Evolutionary conservation across 2,113 vertebrate species (phyloP), one percentile per base, ranked within the genome.

Genomic region (Callopanchax toddi): DNA sequence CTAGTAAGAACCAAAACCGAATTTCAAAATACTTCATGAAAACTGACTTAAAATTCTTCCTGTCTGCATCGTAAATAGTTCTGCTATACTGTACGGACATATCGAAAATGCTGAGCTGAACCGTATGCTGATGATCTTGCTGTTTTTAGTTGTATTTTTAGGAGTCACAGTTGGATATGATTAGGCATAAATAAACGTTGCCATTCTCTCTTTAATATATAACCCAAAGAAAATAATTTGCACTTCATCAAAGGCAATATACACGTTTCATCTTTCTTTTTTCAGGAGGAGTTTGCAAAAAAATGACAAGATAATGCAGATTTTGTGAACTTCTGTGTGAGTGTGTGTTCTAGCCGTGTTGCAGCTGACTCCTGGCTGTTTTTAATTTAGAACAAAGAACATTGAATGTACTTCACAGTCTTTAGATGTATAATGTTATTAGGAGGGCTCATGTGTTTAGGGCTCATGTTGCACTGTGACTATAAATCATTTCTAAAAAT

Each of bases 211-310:
- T 32, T 32, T 29, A 32, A 67, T 23, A 78, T 64, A 82, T 68
- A 74, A 90, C 80, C 89, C 88, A 92, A 92, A 89, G 81, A 91
- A 79, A 83, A 60, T 76, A 52, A 80, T 54, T 82, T 82, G 63
- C 82, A 86, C 67, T 79, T 32, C 60, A 52, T 50, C 63, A 42
- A 70, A 82, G 59, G 48, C 56, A 50, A 74, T 66, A 59, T 67
- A 70, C 58, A 70, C 68, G 32, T 73, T 11, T 59, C 53, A 70
- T 56, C 67, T 54, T 54, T 74, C n/a, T 22, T 17, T 67, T 60
- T 40, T 49, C 77, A 22, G 51, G 15, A 52, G 22, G 29, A 1
- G 29, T 32, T 32, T n/a, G n/a, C n/a, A n/a, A n/a, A n/a, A 58
- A 50, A 77, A 55, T 29, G 40, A 63, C 16, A 1, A 17, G 18